Evolutionary conservation across 53 echinoderm and acorn worm species (phyloP).

Genomic region (Patiria pectinifera): DNA sequence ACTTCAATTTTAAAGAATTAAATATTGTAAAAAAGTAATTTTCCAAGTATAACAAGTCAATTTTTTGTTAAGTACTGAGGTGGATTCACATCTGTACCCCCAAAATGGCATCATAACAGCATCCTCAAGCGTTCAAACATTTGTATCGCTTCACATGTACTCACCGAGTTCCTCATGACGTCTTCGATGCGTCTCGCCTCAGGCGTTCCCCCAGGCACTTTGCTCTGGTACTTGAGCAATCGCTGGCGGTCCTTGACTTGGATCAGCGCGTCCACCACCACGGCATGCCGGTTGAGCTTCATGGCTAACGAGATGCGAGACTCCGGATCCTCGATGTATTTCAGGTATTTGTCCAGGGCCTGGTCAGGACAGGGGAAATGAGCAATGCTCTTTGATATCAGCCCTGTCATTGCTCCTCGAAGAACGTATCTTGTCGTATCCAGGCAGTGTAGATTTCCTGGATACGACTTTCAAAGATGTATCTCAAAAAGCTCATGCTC

Average conservation of each 20-base stretch:
- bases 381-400: not conserved
- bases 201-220: constrained; percentile 46
- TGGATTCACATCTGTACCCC: no score
- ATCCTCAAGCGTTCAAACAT: no score
- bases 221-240: constrained; percentile 69
- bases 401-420: not conserved
- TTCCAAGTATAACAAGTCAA: no score
- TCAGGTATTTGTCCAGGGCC: constrained; percentile 82
- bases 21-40: no score
- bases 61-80: no score
- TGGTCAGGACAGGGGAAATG: not conserved
- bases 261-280: constrained; percentile 83
- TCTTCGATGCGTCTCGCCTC: constrained; percentile 71
- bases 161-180: constrained; percentile 84
- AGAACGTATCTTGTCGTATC: no score
- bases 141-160: not conserved
- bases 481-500: no score
- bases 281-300: constrained; percentile 71
- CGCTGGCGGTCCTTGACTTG: constrained; percentile 86
- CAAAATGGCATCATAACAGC: no score
- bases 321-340: constrained; percentile 83
- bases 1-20: no score
- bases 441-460: no score
- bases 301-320: constrained; percentile 75
- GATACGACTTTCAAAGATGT: no score